Conservation (phyloP, 2,888 invertebrate species). For the Lycophotia porphyrea region DNA sequence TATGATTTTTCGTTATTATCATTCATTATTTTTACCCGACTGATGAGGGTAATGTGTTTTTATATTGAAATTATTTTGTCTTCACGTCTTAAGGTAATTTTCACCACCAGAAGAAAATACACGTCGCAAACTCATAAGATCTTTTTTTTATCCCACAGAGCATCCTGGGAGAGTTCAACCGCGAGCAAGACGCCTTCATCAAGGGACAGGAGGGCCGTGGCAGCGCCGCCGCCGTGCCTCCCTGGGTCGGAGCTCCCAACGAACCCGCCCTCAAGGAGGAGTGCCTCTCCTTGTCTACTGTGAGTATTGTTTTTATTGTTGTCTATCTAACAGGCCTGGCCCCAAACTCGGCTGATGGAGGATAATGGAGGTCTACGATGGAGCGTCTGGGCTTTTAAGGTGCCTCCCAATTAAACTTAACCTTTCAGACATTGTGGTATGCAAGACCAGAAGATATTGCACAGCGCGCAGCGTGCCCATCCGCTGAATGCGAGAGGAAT, state of each 20-base stretch:
- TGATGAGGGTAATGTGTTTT: too few relatives aligned
- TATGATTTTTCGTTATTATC: neutral
- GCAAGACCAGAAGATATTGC: neutral
- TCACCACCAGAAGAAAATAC: neutral
- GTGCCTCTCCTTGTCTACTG: constrained; percentile 97
- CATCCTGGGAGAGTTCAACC: constrained; percentile 98
- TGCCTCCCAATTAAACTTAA: neutral
- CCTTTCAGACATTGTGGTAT: neutral
- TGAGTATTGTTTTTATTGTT: constrained; percentile 80
- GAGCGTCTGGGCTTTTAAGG: neutral
- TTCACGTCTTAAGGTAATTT: neutral
- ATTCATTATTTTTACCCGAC: neutral
- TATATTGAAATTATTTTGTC: neutral
- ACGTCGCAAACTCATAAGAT: neutral
- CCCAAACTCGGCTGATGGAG: neutral
- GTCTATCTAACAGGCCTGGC: neutral
- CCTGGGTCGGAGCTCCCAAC: constrained; percentile 99
- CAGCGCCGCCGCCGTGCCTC: constrained; percentile 93
- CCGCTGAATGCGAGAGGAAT: neutral
- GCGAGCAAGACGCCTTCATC: constrained; percentile 98
- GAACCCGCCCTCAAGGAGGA: constrained; percentile 98
- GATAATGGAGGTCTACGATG: neutral
- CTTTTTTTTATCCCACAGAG: constrained; percentile 91
- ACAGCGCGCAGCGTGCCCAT: neutral
- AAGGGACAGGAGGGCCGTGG: constrained; percentile 95